Conservation (phyloP, 2,113 vertebrate genomes). For the Malurus alboscapulatus region DNA sequence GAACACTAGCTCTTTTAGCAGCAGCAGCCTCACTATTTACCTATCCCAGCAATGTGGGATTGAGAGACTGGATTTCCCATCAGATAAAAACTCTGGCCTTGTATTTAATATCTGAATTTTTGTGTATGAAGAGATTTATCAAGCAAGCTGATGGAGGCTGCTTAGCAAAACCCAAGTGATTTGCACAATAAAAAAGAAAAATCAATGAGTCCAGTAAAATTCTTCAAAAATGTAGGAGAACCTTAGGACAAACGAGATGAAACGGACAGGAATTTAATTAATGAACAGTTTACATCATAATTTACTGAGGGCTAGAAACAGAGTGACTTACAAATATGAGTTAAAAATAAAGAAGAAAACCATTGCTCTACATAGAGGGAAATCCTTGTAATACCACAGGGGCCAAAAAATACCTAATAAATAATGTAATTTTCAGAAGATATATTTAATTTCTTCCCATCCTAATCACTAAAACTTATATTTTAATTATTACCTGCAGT, state of each 20-base stretch:
- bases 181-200: neutral
- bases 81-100: neutral
- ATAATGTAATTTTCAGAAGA: neutral
- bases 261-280: neutral
- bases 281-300: neutral
- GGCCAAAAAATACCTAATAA: neutral
- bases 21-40: neutral
- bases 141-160: neutral
- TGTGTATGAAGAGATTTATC: neutral
- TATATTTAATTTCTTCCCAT: neutral
- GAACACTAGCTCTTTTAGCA: neutral
- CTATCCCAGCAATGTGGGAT: rapidly evolving
- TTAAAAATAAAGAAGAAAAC: neutral
- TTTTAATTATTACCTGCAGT: neutral
- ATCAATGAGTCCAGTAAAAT: neutral
- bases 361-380: neutral
- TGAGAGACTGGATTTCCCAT: neutral
- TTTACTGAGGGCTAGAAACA: neutral
- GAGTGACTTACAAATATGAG: neutral
- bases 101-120: neutral
- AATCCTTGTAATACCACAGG: neutral
- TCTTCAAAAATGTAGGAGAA: neutral
- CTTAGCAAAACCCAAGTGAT: neutral
- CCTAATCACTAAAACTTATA: neutral
- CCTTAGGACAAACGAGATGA: neutral